These are phyloP conservation scores for Epinephelus moara DNA, from an alignment of 2,113 vertebrate species.

Conservation along the genomic window DNA sequence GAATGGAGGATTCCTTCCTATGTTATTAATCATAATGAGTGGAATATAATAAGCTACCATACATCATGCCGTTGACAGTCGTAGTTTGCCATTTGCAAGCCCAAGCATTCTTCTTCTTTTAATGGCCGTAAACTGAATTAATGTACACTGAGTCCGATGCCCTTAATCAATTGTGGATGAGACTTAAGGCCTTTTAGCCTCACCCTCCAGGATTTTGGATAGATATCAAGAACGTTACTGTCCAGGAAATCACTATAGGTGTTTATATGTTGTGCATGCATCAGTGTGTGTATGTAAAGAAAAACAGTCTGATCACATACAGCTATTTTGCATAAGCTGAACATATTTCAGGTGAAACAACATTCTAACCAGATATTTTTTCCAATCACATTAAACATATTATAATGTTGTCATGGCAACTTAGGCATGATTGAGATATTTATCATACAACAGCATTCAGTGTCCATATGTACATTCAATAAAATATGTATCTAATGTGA, in stretches of 20 bases:
- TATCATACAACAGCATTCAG: neutral
- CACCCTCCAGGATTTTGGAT: conserved; percentile 53
- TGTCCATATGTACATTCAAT: neutral
- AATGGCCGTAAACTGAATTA: conserved; percentile 82
- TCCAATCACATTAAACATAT: neutral
- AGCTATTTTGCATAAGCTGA: neutral
- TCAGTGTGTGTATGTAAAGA: neutral
- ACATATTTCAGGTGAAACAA: neutral
- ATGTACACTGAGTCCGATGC: conserved; percentile 65
- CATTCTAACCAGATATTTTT: neutral
- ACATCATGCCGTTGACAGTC: conserved; percentile 81
- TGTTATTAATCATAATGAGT: conserved; percentile 88
- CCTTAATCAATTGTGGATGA: conserved; percentile 75
- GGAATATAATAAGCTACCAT: conserved; percentile 83
- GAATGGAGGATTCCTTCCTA: conserved; percentile 82
- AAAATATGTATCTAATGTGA: neutral
- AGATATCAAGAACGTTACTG: conserved; percentile 39
- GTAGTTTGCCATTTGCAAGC: conserved; percentile 81
- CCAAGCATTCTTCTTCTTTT: conserved; percentile 81
- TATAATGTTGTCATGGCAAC: neutral
- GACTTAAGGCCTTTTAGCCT: conserved; percentile 72
- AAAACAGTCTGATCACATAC: neutral
- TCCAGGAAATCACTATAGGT: conserved; percentile 35
- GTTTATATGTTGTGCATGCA: conserved; percentile 34
- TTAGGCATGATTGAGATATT: neutral